Base-by-base conservation (phyloP, 64 coral and sea anemone genomes). In the Platygyra sinensis region DNA sequence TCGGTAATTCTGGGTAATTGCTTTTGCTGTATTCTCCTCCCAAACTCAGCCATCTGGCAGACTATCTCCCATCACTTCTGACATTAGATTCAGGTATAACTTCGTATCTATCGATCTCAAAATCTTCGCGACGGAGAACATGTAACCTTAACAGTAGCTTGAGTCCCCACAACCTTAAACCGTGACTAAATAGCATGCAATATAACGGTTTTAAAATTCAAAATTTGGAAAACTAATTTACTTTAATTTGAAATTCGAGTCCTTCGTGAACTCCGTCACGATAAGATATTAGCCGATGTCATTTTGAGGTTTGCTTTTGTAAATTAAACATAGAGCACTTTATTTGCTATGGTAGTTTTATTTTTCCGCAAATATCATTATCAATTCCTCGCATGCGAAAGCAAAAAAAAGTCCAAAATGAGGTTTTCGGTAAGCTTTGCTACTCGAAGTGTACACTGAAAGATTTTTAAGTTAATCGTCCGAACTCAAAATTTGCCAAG, bases 241-340 rank as follows among this genome's bases (percentile, higher is more conserved):
- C 54, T 57, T 36, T 36, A 36, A 36, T 36, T 57, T 2, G 54
- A 57, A 57, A 12, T 14, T 57, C 54, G 15, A 57, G 11, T 1
- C 54, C 15, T 57, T 12, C 54, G 54, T 16, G 54, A 57, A 57
- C 54, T 57, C 54, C 79, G 30, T 62, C 79, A 81, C 32, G 62
- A 62, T 62, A 8, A 81, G 19, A 16, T 30, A n/a, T 29, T 59
- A 5, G 49, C 38, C 39, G 8, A 78, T 52, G 51, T 59, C 52
- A 80, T 59, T 81, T 46, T 28, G 6, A 36, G 31, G 55, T 62
- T 81, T 81, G 55, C 30, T 81, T 62, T 57, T 57, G 57, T 29
- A 63, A 62, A 81, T 62, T 81, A 81, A 62, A 81, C 57, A 63
- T 62, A 17, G 29, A 81, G 19, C 20, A 6, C 79, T 20, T 33